phyloP scores from a whole-genome alignment of 2,797 vertebrate genomes.

The Acrossocheilus wenchowensis region DNA sequence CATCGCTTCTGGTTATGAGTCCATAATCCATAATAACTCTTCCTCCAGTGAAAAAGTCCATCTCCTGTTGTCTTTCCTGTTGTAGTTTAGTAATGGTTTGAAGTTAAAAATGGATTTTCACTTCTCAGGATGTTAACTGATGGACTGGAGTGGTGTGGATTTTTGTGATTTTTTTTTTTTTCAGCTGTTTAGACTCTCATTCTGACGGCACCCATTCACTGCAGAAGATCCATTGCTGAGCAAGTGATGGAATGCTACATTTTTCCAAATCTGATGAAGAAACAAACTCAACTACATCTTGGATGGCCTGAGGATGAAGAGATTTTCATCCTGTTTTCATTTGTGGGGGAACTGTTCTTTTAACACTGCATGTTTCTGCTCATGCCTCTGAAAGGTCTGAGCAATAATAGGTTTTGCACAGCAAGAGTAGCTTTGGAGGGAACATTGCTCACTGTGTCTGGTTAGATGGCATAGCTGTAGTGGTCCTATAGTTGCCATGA shows the following conservation, averaged over 20 bases:
- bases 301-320: neutral
- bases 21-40: neutral
- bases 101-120: neutral
- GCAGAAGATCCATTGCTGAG: neutral
- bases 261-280: neutral
- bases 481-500: conserved; percentile 6
- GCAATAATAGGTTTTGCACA: conserved; percentile 3
- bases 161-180: neutral
- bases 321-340: neutral
- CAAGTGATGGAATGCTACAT: neutral
- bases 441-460: neutral
- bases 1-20: neutral
- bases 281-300: neutral
- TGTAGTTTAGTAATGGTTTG: no score
- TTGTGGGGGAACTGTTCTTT: neutral
- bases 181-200: neutral
- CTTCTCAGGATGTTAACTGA: neutral
- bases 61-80: neutral
- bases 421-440: neutral
- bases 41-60: neutral
- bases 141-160: neutral
- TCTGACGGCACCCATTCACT: neutral
- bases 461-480: conserved; percentile 2
- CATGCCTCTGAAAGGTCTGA: conserved; percentile 1
- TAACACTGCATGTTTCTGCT: neutral